Percentiles rank a stretch among this genome's conserved stretches.
phyloP scores from a whole-genome alignment of 2,797 vertebrate genomes.

The Chaunax sp. region DNA sequence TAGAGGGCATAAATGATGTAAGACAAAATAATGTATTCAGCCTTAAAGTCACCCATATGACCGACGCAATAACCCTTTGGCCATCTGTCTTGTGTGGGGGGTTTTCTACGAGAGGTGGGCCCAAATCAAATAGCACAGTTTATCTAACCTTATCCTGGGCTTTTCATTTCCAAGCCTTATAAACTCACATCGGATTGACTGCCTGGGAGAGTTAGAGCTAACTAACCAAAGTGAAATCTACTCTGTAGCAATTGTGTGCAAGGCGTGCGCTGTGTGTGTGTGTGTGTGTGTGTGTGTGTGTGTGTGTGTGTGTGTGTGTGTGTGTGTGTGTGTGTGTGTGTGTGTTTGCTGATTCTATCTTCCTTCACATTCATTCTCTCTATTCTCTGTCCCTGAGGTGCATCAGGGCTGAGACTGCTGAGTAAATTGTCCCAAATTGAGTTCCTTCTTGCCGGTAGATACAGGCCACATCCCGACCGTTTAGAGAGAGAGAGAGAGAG shows the following conservation, averaged over 20 bases:
- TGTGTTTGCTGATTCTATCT: constrained; percentile 94
- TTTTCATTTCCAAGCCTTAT: constrained; percentile 98
- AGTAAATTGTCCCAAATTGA: constrained; percentile 99
- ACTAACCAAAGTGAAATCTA: constrained; percentile 94
- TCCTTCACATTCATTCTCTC: constrained; percentile 99
- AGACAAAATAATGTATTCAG: constrained; percentile 28
- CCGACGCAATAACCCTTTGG: constrained; percentile 66
- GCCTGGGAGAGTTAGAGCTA: constrained; percentile 93
- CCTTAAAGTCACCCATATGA: constrained; percentile 62
- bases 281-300: constrained; percentile 35
- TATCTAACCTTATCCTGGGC: constrained; percentile 94
- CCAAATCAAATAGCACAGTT: constrained; percentile 86
- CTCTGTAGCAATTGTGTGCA: constrained; percentile 93
- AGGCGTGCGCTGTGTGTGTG: constrained; percentile 48
- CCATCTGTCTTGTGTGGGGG: constrained; percentile 73
- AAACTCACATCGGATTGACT: constrained; percentile 96
- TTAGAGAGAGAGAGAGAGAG: constrained; percentile 78
- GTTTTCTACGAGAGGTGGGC: constrained; percentile 71
- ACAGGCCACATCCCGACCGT: constrained; percentile 92
- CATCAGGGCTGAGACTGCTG: constrained; percentile 92
- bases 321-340: constrained; percentile 27
- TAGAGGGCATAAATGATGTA: constrained; percentile 2
- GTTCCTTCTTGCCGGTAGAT: constrained; percentile 95
- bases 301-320: constrained; percentile 41
- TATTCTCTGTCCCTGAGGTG: constrained; percentile 94